Base-by-base conservation (phyloP, 2,888 invertebrate genomes). In the Acanthosepion pharaonis region DNA sequence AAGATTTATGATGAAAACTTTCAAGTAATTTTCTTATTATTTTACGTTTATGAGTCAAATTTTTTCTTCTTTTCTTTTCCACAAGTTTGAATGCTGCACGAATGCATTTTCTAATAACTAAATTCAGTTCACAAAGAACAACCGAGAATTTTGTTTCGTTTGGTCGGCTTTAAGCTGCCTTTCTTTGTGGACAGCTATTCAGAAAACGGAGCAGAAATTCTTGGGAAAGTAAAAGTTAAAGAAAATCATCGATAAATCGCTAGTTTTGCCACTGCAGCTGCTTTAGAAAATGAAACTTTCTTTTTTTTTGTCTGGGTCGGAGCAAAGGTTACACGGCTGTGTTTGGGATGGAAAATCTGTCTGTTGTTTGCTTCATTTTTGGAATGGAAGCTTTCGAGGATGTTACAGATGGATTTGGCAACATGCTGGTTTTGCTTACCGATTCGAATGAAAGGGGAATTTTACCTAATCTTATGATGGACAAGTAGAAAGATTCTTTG, bases 361-460 rank as follows among this genome's bases (percentile, higher is more conserved):
- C n/a, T 78, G 78, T 78, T 78, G 78, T 78, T 78, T 78, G 78
- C 15, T 78, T n/a, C n/a, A 23, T 18, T n/a, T 33, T 78, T 78
- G n/a, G 78, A 78, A 78, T n/a, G n/a, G 78, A 78, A 78, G 78
- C 8, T n/a, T 78, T 78, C 8, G 78, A 78, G n/a, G 78, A 78
- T n/a, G 11, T n/a, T 33, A n/a, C 78, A 78, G n/a, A 78, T 78
- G 78, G 78, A 78, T n/a, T 78, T 78, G 78, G 78, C 78, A 78
- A 78, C 78, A n/a, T 78, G 78, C 78, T n/a, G 78, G 78, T n/a
- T 78, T n/a, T 78, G 78, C 78, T 78, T 78, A 78, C 33, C 78
- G 15, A 15, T 78, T 9, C 78, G 78, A 78, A 78, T n/a, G 11
- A 33, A 78, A 78, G 33, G 78, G n/a, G 15, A 78, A n/a, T 78